Evolutionary conservation across 2,113 vertebrate genomes (phyloP), one percentile per base, ranked within the genome.

Genomic region (Hassar affinis): DNA sequence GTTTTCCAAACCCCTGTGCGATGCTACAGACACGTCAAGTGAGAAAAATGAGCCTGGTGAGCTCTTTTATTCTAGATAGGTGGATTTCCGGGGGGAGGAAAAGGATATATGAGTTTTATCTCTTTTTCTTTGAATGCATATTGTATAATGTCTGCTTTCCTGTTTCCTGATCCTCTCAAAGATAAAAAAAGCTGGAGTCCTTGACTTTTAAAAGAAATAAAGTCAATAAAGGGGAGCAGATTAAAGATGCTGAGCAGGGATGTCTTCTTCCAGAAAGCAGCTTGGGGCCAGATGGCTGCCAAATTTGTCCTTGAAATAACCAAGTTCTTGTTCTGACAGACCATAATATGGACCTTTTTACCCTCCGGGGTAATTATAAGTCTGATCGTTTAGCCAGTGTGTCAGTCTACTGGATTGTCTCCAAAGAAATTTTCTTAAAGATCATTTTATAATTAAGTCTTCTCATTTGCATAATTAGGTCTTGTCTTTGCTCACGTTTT

Each of bases 201-300:
- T 71, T 30, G 35, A 74, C 11, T 61, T 74, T 61, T 62, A 17
- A 62, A 52, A 49, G 10, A 59, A 72, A n/a, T 80, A 78, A 42
- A 45, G 42, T 85, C 33, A 64, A 6, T 42, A 77, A 56, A 22
- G 2, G 45, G 47, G 47, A 42, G 64, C 47, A 33, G 66, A 82
- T 90, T 87, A 88, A 35, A 81, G 77, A 86, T 90, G 91, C 85
- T 85, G 85, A 86, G 88, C 88, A 86, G 90, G 82, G 84, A 83
- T 87, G 20, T 47, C 20, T 62, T 57, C 47, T 75, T 66, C 84
- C 62, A 78, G 69, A 22, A 72, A 76, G 45, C 27, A 9, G 61
- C 75, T 38, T 87, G 62, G n/a, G 78, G 90, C 86, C 93, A 94
- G 91, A 93, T 93, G 93, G 91, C 86, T 75, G 51, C 85, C 74